phyloP scores from a whole-genome alignment of 2,797 vertebrate genomes.

The Artibeus lituratus region DNA sequence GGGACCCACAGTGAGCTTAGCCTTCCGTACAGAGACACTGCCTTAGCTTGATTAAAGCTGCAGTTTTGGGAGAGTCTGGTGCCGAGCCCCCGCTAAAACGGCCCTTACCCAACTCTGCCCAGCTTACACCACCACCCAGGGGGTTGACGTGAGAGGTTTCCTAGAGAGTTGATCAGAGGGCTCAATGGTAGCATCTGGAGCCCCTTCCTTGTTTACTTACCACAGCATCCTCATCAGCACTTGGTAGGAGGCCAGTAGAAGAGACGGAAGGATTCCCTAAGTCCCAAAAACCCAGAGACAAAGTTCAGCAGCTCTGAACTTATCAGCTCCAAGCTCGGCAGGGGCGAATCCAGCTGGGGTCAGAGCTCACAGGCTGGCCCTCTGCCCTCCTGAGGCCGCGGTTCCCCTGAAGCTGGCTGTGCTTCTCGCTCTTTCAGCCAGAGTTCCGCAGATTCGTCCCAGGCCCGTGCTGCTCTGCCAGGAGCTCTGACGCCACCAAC shows the following conservation, averaged over 20 bases:
- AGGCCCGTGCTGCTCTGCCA: slow-evolving; percentile 5
- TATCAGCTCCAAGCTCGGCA: neutral
- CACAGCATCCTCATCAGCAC: slow-evolving; percentile 30
- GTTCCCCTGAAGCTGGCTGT: neutral
- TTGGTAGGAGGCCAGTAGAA: slow-evolving; percentile 8
- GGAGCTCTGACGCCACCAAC: slow-evolving; percentile 57
- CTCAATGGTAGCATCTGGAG: neutral
- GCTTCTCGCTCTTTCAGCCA: neutral
- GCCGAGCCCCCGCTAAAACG: neutral
- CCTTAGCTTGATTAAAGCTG: neutral
- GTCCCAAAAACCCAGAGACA: neutral
- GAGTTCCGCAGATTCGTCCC: slow-evolving; percentile 44
- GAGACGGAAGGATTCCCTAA: neutral
- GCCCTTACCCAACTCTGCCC: neutral
- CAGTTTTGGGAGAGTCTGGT: neutral
- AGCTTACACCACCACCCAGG: neutral
- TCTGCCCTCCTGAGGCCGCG: neutral
- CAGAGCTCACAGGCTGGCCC: neutral
- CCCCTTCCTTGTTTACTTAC: slow-evolving; percentile 51
- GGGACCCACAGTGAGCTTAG: neutral
- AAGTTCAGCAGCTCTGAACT: slow-evolving; percentile 25
- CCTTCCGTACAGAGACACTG: neutral
- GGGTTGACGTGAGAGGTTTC: neutral
- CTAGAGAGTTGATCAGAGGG: neutral
- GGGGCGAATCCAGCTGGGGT: neutral